Conservation (phyloP, 2,888 invertebrate species). For the Podotricha telesiphe region DNA sequence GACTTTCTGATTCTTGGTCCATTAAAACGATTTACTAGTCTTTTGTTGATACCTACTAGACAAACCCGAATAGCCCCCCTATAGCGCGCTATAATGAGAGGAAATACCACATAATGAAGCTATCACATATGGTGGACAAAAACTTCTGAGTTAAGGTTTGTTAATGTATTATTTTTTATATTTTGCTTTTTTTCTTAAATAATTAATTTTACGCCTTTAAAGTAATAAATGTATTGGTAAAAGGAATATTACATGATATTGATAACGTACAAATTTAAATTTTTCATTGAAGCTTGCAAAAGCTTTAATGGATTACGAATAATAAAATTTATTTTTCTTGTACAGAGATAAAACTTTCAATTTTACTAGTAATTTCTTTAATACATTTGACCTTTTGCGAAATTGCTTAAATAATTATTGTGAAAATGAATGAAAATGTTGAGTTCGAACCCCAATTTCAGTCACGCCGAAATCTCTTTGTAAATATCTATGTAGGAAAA, state of each 20-base stretch:
- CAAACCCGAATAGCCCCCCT: conserved; percentile 69
- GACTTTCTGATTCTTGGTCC: conserved; percentile 71
- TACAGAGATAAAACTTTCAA: no score
- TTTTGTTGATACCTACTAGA: conserved; percentile 71
- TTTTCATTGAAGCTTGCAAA: no score
- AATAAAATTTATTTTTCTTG: no score
- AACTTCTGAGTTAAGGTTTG: conserved; percentile 36
- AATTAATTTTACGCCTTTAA: conserved; percentile 31
- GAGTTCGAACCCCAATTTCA: no score
- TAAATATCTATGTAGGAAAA: no score
- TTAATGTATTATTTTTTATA: conserved; percentile 33
- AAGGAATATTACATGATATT: background rate
- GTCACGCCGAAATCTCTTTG: no score
- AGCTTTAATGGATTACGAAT: no score
- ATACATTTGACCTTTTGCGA: background rate
- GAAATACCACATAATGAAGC: conserved; percentile 75
- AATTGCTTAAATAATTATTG: no score
- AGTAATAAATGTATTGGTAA: background rate
- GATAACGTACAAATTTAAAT: no score
- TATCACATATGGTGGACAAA: conserved; percentile 70
- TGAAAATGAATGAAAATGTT: no score
- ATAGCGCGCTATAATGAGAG: conserved; percentile 78
- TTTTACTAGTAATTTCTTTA: no score
- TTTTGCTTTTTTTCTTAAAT: conserved; percentile 41
- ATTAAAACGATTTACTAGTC: conserved; percentile 81